Percentiles rank a stretch among this genome's conserved stretches.
phyloP scores from a whole-genome alignment of 2,888 invertebrate species.

The Temnothorax ravouxi region DNA sequence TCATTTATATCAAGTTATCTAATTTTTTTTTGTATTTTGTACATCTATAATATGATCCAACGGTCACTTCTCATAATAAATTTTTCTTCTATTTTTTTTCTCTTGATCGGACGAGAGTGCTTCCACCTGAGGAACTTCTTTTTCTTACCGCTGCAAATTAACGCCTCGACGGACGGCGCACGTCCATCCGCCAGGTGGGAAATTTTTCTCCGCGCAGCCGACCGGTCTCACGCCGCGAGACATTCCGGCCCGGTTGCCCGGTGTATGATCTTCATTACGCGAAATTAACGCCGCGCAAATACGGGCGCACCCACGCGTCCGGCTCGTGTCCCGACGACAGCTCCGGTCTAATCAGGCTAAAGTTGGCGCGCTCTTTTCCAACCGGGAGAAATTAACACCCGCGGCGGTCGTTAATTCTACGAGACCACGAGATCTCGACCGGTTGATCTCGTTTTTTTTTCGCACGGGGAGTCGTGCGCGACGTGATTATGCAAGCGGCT shows the following conservation, averaged over 20 bases:
- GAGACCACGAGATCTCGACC: slow-evolving; percentile 40
- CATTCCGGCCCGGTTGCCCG: slow-evolving; percentile 57
- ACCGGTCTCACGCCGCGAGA: slow-evolving; percentile 59
- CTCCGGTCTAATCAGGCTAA: slow-evolving; percentile 20
- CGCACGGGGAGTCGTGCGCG: not conserved
- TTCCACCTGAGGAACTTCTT: not conserved
- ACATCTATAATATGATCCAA: not conserved
- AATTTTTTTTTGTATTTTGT: slow-evolving; percentile 4
- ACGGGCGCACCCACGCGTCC: slow-evolving; percentile 68
- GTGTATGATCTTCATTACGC: slow-evolving; percentile 72
- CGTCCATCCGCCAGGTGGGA: slow-evolving; percentile 37
- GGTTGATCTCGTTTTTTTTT: slow-evolving; percentile 25
- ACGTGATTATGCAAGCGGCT: slow-evolving; percentile 26
- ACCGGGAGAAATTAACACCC: slow-evolving; percentile 68
- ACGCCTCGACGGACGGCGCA: slow-evolving; percentile 34
- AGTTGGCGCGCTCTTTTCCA: slow-evolving; percentile 59
- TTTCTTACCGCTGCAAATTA: slow-evolving; percentile 34
- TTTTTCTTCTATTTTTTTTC: slow-evolving; percentile 38
- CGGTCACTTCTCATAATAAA: not conserved
- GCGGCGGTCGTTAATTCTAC: slow-evolving; percentile 44
- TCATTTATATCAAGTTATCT: not conserved
- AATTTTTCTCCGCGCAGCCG: slow-evolving; percentile 36
- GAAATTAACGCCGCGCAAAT: slow-evolving; percentile 73
- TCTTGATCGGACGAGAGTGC: not conserved
- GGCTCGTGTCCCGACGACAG: slow-evolving; percentile 64